Evolutionary conservation across 53 echinoderm and acorn worm species (phyloP).

Genomic region (Zoroaster sp.): DNA sequence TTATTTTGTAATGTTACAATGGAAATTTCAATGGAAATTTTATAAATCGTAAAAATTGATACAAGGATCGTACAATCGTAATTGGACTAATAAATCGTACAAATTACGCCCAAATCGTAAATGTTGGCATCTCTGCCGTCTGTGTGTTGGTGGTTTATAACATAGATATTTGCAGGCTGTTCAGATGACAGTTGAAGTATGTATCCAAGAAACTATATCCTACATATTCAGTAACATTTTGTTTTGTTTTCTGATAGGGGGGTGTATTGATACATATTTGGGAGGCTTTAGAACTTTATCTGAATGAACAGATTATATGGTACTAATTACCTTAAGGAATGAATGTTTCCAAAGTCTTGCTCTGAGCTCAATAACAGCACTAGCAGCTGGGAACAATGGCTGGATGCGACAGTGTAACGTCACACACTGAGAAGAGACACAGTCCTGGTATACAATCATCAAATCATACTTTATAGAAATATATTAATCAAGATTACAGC

Average conservation of each 20-base stretch:
- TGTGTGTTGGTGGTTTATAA: not conserved
- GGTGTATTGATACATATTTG: not conserved
- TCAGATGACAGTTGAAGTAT: not conserved
- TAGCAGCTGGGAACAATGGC: constrained; percentile 41
- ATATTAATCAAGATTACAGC: not conserved
- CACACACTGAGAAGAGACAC: constrained; percentile 70
- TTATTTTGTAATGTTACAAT: no score
- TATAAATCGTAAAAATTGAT: no score
- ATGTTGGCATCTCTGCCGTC: not conserved
- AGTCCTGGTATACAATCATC: constrained; percentile 50
- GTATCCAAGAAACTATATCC: not conserved
- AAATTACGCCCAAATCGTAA: no score
- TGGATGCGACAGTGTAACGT: constrained; percentile 63
- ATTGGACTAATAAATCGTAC: no score
- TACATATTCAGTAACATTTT: not conserved
- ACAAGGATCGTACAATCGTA: no score
- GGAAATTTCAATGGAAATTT: no score
- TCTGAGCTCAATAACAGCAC: constrained; percentile 67
- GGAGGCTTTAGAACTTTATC: not conserved
- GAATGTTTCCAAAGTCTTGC: constrained; percentile 77
- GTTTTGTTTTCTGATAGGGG: not conserved
- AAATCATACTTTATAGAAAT: not conserved
- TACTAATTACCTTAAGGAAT: constrained; percentile 67
- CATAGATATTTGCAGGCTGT: not conserved
- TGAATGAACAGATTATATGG: not conserved